Evolutionary conservation across 1,140 invertebrate species (phyloP).

Genomic region (Globodera rostochiensis): DNA sequence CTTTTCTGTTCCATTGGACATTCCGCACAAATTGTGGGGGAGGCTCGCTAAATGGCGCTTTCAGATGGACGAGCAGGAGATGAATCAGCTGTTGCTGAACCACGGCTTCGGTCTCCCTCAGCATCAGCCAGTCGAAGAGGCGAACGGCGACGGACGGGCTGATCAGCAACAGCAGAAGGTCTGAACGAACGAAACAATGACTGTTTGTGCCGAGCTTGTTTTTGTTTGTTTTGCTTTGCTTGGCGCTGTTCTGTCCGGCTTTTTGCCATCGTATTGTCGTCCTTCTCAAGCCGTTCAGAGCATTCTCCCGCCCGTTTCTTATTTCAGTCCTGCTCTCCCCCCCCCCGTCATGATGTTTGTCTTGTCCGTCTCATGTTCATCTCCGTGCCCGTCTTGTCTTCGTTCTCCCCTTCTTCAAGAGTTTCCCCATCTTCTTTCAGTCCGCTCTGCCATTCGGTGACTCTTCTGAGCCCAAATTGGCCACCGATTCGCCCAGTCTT

Average conservation of each 20-base stretch:
- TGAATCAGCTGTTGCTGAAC: constrained; percentile 52
- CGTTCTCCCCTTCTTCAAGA: neutral
- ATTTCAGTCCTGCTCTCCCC: no score
- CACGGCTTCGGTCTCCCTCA: constrained; percentile 36
- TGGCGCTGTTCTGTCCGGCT: neutral
- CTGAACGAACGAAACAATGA: neutral
- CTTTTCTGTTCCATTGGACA: neutral
- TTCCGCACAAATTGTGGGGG: constrained; percentile 9
- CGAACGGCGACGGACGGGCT: neutral
- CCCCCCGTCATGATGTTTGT: no score
- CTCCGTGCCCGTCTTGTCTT: neutral
- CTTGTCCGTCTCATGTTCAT: neutral
- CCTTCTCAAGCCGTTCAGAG: no score
- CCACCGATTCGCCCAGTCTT: neutral
- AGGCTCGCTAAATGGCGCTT: constrained; percentile 14
- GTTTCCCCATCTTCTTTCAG: neutral
- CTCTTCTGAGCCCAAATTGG: constrained; percentile 18
- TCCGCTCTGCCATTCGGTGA: constrained; percentile 9
- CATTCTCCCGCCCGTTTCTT: no score
- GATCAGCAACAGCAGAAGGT: neutral
- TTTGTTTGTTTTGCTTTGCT: neutral
- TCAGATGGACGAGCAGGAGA: constrained; percentile 57
- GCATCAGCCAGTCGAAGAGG: constrained; percentile 12
- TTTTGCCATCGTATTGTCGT: no score
- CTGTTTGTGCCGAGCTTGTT: neutral